These are phyloP conservation scores for Strix uralensis DNA, from an alignment of 2,113 vertebrate genomes.

Conservation along the genomic window DNA sequence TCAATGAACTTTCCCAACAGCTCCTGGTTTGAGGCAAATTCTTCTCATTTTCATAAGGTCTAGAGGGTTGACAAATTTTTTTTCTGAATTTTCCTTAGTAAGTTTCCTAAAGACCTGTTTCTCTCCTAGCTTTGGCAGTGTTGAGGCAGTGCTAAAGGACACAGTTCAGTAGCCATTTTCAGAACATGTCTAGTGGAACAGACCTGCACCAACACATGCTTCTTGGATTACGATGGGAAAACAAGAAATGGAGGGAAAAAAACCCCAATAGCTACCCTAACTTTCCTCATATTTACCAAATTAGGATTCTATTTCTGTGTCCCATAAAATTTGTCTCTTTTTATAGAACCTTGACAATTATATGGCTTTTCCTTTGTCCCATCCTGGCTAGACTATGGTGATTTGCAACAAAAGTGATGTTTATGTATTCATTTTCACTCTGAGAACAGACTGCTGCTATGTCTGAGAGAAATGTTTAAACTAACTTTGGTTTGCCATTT, in stretches of 20 bases:
- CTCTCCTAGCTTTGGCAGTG: background rate
- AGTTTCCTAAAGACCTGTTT: background rate
- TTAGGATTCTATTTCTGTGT: background rate
- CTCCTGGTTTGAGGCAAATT: background rate
- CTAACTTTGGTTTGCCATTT: background rate
- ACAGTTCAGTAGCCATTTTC: background rate
- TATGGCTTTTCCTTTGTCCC: background rate
- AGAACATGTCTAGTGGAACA: background rate
- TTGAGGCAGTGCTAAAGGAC: background rate
- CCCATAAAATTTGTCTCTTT: background rate
- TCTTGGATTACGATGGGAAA: background rate
- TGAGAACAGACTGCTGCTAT: background rate
- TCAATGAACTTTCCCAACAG: background rate
- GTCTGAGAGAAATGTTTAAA: background rate
- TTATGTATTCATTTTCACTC: background rate
- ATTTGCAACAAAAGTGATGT: background rate
- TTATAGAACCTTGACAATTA: background rate
- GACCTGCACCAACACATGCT: background rate
- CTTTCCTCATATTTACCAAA: background rate
- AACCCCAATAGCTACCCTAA: background rate
- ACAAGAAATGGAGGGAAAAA: background rate
- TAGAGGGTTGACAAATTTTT: background rate
- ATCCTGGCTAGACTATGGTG: background rate
- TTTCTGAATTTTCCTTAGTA: background rate
- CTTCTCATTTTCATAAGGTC: background rate